Percentiles rank a stretch among this genome's conserved stretches.
Conservation (phyloP, 2,797 vertebrate genomes). For the Melanogrammus aeglefinus region DNA sequence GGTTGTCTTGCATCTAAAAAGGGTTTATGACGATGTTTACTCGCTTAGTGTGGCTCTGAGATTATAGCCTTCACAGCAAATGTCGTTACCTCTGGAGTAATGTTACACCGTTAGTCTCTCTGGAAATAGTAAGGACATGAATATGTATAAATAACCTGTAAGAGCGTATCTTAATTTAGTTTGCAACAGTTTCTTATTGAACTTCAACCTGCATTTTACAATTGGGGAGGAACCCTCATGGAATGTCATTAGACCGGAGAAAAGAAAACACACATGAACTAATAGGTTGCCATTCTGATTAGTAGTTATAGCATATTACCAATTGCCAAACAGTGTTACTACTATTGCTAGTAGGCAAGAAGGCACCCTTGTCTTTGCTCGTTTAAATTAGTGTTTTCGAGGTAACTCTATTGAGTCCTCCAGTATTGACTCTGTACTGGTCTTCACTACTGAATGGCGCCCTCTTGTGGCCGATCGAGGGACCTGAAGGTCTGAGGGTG, state of each 20-base stretch:
- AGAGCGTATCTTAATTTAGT: not conserved
- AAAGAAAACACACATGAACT: not conserved
- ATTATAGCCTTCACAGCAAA: too few species aligned
- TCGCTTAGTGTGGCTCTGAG: not conserved
- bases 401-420: constrained; percentile 78
- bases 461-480: constrained; percentile 49
- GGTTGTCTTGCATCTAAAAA: not conserved
- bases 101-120: not conserved
- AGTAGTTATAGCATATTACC: not conserved
- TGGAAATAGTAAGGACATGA: not conserved
- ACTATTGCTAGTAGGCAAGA: not conserved
- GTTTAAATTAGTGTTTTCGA: constrained; percentile 39
- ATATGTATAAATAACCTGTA: not conserved
- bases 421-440: constrained; percentile 60
- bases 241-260: not conserved
- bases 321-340: not conserved
- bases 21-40: not conserved
- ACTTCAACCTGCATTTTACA: not conserved
- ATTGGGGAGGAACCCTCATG: not conserved
- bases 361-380: not conserved
- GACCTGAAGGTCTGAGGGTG: constrained; percentile 60
- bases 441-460: constrained; percentile 54
- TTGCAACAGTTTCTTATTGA: not conserved
- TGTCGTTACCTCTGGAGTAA: not conserved
- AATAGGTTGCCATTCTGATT: not conserved